Evolutionary conservation across 2,888 invertebrate species (phyloP).

Genomic region (Holacanthella duospinosa): DNA sequence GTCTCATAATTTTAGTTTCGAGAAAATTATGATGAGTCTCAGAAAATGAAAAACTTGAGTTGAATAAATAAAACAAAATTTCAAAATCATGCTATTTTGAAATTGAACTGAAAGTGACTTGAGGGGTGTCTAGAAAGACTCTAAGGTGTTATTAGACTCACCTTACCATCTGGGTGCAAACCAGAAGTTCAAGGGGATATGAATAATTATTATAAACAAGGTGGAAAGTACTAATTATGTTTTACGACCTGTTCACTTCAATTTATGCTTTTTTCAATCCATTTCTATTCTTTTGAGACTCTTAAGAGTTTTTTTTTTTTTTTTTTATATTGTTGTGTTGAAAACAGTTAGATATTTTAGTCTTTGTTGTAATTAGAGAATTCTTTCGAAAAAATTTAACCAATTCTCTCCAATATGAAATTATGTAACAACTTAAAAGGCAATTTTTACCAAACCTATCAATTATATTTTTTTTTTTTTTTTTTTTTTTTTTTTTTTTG

Average conservation of each 20-base stretch:
- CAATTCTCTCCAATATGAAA: too few relatives aligned
- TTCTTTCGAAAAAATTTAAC: too few relatives aligned
- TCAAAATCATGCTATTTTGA: not conserved
- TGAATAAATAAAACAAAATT: slow-evolving; percentile 1
- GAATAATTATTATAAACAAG: slow-evolving; percentile 4
- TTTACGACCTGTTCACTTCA: not conserved
- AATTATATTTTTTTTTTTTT: too few relatives aligned
- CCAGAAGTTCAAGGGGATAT: not conserved
- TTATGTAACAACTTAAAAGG: too few relatives aligned
- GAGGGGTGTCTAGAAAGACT: not conserved
- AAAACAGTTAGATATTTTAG: too few relatives aligned
- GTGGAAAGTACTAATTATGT: slow-evolving; percentile 4
- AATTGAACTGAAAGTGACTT: not conserved
- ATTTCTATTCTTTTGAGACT: not conserved
- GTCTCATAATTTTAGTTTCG: too few relatives aligned
- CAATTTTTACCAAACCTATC: too few relatives aligned
- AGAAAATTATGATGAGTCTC: too few relatives aligned
- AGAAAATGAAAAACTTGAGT: not conserved
- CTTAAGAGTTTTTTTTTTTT: too few relatives aligned
- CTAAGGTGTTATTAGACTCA: not conserved
- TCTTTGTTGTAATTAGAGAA: too few relatives aligned
- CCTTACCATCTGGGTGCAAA: not conserved
- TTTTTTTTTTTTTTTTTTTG: too few relatives aligned
- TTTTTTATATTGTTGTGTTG: too few relatives aligned
- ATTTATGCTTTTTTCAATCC: not conserved